Percentiles rank a stretch among this genome's conserved stretches.
phyloP scores from a whole-genome alignment of 2,888 invertebrate species.

The Nasonovia ribisnigri region DNA sequence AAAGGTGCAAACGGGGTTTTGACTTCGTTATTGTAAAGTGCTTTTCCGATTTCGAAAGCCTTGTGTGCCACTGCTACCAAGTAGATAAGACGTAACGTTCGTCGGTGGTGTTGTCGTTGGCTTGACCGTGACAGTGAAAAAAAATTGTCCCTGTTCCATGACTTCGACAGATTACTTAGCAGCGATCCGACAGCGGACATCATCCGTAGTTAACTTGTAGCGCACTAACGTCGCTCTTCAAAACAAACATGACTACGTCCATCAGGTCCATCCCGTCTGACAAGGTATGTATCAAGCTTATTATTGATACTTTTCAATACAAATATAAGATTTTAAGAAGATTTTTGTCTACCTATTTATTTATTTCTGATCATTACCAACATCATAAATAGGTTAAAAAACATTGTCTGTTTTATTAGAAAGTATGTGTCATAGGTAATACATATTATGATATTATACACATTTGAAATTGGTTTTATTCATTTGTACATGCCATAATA shows the following conservation, averaged over 20 bases:
- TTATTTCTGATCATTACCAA: neutral
- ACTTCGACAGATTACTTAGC: neutral
- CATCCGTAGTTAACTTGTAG: conserved; percentile 1
- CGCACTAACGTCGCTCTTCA: neutral
- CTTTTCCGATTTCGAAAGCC: neutral
- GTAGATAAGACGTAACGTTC: neutral
- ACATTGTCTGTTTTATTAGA: neutral
- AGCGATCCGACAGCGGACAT: conserved; percentile 32
- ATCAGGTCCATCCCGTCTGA: conserved; percentile 67
- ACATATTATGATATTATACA: neutral
- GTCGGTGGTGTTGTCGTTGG: neutral
- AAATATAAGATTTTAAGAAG: neutral
- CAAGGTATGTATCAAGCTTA: conserved; percentile 66
- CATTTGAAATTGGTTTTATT: neutral
- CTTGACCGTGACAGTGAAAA: neutral
- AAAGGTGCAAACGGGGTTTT: neutral
- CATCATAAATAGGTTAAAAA: neutral
- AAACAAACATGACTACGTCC: conserved; percentile 65
- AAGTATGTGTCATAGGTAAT: conserved; percentile 8
- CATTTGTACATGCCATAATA: neutral
- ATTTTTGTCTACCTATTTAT: neutral
- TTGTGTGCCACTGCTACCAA: neutral
- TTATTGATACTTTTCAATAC: neutral
- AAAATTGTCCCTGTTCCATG: conserved; percentile 40
- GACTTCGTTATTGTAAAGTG: neutral